phyloP scores from a whole-genome alignment of 2,797 vertebrate species.

The Uromys caudimaculatus region DNA sequence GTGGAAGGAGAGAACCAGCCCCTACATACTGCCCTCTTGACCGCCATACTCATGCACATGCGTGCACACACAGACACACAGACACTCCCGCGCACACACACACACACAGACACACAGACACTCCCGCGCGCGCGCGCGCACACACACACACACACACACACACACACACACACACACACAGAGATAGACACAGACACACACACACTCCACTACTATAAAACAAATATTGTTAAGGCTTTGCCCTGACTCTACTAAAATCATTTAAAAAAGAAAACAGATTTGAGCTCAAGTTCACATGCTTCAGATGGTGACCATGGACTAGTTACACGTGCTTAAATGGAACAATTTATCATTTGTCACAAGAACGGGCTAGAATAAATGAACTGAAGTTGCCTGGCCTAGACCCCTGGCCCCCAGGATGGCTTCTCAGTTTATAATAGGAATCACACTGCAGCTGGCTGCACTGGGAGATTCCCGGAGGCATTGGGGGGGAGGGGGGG shows the following conservation, averaged over 20 bases:
- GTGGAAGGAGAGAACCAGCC: background rate
- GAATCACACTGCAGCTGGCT: accelerated
- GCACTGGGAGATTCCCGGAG: background rate
- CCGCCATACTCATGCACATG: background rate
- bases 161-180: background rate
- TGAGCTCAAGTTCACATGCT: background rate
- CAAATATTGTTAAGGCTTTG: background rate
- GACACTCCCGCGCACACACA: background rate
- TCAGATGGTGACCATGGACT: background rate
- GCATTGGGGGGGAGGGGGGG: background rate
- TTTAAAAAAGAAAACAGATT: background rate
- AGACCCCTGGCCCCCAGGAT: background rate
- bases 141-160: too few species aligned
- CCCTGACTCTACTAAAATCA: background rate
- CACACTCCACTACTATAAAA: background rate
- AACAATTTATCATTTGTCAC: background rate
- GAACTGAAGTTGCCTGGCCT: background rate
- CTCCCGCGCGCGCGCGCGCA: too few species aligned
- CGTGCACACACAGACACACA: background rate
- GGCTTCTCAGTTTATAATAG: background rate
- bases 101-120: background rate
- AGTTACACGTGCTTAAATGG: background rate
- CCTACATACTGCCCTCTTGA: background rate
- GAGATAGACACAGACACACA: too few species aligned
- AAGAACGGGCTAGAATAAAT: background rate